phyloP scores from a whole-genome alignment of 2,113 vertebrate species.

The Coracopsis vasa region DNA sequence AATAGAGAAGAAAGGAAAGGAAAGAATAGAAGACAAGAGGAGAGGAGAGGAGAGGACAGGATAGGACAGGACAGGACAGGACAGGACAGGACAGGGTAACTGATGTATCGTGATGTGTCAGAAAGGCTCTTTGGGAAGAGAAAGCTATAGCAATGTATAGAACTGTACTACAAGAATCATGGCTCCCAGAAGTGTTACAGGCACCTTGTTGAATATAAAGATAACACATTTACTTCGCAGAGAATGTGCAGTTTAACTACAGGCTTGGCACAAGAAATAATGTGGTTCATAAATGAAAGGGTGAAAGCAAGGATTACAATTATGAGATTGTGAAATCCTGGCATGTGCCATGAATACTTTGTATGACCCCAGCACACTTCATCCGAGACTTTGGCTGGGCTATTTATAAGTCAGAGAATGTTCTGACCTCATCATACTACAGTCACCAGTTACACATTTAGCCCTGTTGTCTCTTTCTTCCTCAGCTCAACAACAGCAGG shows the following conservation, averaged over 20 bases:
- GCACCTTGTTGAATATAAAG: background rate
- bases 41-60: background rate
- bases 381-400: background rate
- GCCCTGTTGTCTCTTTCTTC: background rate
- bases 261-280: background rate
- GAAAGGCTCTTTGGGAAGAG: background rate
- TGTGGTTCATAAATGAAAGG: conserved; percentile 2
- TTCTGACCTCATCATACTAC: background rate
- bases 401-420: conserved; percentile 24
- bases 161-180: background rate
- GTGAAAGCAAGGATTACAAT: background rate
- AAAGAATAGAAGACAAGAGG: background rate
- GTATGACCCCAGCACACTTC: conserved; percentile 21
- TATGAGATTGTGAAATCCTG: conserved; percentile 14
- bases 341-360: conserved; percentile 15
- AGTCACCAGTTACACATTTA: background rate
- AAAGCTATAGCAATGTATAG: background rate
- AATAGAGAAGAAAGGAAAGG: background rate
- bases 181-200: background rate
- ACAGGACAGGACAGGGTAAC: background rate
- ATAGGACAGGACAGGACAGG: background rate
- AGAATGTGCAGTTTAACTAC: background rate
- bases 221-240: background rate
- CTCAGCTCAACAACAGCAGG: background rate
- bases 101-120: background rate